These are phyloP conservation scores for Kryptolebias ocellatus DNA, from an alignment of 2,797 vertebrate species.

Conservation along the genomic window DNA sequence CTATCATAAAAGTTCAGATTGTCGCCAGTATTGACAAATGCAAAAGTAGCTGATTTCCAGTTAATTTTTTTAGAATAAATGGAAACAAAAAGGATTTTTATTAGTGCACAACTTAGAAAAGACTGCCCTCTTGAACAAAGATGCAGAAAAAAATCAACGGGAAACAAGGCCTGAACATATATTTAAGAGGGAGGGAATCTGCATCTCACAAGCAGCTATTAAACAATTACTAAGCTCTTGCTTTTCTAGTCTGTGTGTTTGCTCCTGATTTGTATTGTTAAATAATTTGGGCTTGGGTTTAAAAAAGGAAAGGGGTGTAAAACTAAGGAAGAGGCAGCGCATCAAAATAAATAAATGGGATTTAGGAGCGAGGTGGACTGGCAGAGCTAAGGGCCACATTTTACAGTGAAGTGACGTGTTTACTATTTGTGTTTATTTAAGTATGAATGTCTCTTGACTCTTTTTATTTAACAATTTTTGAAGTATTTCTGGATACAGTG, in stretches of 20 bases:
- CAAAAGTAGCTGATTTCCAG: too few species aligned
- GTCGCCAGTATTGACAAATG: too few species aligned
- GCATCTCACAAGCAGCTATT: slow-evolving; percentile 57
- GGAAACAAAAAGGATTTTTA: not conserved
- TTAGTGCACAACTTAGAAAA: not conserved
- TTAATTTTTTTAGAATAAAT: not conserved
- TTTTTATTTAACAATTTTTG: slow-evolving; percentile 36
- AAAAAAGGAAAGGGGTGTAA: not conserved
- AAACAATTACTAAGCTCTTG: slow-evolving; percentile 52
- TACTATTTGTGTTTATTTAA: slow-evolving; percentile 24
- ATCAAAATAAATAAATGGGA: not conserved
- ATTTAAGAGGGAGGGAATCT: slow-evolving; percentile 63
- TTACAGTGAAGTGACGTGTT: slow-evolving; percentile 38
- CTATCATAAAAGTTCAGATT: too few species aligned
- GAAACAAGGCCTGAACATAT: slow-evolving; percentile 39
- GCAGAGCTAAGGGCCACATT: not conserved
- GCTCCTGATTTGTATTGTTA: slow-evolving; percentile 54
- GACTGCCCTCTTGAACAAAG: slow-evolving; percentile 14
- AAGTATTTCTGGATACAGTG: slow-evolving; percentile 65
- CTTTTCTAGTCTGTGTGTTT: slow-evolving; percentile 45
- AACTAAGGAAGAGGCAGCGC: not conserved
- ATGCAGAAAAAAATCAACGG: slow-evolving; percentile 7
- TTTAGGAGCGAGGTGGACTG: not conserved
- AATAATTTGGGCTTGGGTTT: slow-evolving; percentile 17
- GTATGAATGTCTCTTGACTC: slow-evolving; percentile 25